Conservation (phyloP, 1,140 invertebrate genomes). For the Drosophila eugracilis region DNA sequence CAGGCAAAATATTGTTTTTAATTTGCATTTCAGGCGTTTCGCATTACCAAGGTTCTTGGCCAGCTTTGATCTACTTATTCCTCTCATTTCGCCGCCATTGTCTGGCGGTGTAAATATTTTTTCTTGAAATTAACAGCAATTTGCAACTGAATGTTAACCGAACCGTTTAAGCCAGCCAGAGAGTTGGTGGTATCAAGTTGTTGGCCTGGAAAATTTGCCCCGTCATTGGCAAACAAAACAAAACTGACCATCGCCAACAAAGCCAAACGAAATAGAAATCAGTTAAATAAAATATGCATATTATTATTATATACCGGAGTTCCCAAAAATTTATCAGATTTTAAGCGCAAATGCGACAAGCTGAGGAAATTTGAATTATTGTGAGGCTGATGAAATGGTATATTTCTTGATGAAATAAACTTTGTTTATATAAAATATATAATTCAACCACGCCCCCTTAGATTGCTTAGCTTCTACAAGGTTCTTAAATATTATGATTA, state of each 20-base stretch:
- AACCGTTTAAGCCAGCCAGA: constrained; percentile 35
- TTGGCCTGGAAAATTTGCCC: constrained; percentile 65
- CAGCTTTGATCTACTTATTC: constrained; percentile 58
- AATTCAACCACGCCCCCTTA: constrained; percentile 3
- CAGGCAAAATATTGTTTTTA: constrained; percentile 70
- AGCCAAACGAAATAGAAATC: constrained; percentile 10
- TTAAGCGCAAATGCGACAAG: constrained; percentile 16
- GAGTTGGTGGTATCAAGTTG: constrained; percentile 4
- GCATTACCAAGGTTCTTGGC: constrained; percentile 63
- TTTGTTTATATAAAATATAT: constrained; percentile 1
- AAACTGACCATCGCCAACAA: constrained; percentile 70
- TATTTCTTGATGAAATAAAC: background rate
- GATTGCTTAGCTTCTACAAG: constrained; percentile 22
- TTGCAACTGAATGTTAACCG: constrained; percentile 40
- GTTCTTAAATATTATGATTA: constrained; percentile 18
- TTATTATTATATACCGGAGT: constrained; percentile 11
- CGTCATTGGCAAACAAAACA: constrained; percentile 70
- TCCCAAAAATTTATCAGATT: constrained; percentile 44
- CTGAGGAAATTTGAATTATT: too few relatives aligned
- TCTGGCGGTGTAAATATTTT: constrained; percentile 58
- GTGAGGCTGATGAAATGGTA: constrained; percentile 33
- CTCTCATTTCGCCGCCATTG: constrained; percentile 19
- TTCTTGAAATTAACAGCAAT: constrained; percentile 66
- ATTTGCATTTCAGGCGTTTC: constrained; percentile 56
- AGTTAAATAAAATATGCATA: constrained; percentile 18